Conservation (phyloP, 2,888 invertebrate genomes). For the Tiliacea aurago region DNA sequence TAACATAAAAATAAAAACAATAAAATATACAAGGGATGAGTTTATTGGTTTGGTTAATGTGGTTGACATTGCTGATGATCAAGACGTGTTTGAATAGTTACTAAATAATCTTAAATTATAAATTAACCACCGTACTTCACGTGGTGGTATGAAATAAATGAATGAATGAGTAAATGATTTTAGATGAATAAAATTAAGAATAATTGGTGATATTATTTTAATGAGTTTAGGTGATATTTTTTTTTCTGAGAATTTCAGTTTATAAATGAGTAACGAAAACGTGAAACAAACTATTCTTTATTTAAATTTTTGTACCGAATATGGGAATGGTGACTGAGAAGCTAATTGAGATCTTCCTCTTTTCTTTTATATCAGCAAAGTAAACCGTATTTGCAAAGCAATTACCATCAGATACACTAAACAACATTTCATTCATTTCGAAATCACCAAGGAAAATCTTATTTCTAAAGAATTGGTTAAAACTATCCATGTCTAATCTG, state of each 20-base stretch:
- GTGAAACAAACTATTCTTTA: too few species aligned
- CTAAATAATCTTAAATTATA: not conserved
- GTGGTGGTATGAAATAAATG: too few species aligned
- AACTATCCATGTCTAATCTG: conserved; percentile 47
- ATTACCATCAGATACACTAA: conserved; percentile 2
- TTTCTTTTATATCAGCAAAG: not conserved
- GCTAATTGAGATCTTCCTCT: not conserved
- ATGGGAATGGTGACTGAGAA: not conserved
- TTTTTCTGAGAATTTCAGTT: too few species aligned
- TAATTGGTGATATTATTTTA: too few species aligned
- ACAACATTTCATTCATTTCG: conserved; percentile 24
- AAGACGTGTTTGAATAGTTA: not conserved
- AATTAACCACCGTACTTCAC: too few species aligned
- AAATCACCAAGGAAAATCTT: conserved; percentile 44
- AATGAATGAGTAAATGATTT: too few species aligned
- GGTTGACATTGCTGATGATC: not conserved
- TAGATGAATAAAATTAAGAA: too few species aligned
- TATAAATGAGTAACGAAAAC: too few species aligned
- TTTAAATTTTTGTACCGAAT: too few species aligned
- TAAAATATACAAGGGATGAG: too few species aligned
- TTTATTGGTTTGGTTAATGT: not conserved
- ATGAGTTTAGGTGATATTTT: too few species aligned
- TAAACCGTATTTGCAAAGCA: conserved; percentile 1
- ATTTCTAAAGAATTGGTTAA: conserved; percentile 39
- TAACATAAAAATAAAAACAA: too few species aligned